phyloP scores from a whole-genome alignment of 2,888 invertebrate genomes.

The Sminthurides aquaticus region DNA sequence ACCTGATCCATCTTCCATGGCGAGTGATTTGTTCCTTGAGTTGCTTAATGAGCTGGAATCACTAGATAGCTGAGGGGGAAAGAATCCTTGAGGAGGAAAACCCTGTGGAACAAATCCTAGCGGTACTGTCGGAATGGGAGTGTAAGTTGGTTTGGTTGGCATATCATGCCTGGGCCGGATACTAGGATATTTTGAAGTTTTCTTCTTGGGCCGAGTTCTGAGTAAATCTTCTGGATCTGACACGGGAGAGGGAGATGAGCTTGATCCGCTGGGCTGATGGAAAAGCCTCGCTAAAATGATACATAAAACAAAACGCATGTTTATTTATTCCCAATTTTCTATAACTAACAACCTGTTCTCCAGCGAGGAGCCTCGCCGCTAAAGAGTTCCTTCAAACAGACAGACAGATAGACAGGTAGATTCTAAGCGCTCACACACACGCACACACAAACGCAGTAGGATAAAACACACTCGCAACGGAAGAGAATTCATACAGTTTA shows the following conservation, averaged over 20 bases:
- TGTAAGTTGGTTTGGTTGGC: constrained; percentile 42
- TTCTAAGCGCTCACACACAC: no score
- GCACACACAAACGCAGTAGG: no score
- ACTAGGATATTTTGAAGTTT: constrained; percentile 36
- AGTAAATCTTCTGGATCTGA: constrained; percentile 43
- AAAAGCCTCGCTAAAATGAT: constrained; percentile 19
- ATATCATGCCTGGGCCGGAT: constrained; percentile 39
- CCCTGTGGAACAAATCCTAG: constrained; percentile 34
- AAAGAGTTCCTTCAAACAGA: no score
- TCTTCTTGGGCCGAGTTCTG: constrained; percentile 39
- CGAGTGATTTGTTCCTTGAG: constrained; percentile 40
- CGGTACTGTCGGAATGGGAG: constrained; percentile 43
- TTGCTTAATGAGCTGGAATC: constrained; percentile 38
- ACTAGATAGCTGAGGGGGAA: constrained; percentile 39
- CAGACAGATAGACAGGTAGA: no score
- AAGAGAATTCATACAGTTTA: no score
- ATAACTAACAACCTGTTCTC: no score
- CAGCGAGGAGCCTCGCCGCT: no score
- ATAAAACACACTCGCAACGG: no score
- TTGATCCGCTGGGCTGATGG: constrained; percentile 40
- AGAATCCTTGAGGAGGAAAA: constrained; percentile 26
- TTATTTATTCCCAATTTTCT: no score
- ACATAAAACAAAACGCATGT: neutral
- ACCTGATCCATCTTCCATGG: constrained; percentile 43
- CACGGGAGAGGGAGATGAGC: constrained; percentile 40